phyloP scores from a whole-genome alignment of 2,797 vertebrate genomes.

The Graptemys geographica region DNA sequence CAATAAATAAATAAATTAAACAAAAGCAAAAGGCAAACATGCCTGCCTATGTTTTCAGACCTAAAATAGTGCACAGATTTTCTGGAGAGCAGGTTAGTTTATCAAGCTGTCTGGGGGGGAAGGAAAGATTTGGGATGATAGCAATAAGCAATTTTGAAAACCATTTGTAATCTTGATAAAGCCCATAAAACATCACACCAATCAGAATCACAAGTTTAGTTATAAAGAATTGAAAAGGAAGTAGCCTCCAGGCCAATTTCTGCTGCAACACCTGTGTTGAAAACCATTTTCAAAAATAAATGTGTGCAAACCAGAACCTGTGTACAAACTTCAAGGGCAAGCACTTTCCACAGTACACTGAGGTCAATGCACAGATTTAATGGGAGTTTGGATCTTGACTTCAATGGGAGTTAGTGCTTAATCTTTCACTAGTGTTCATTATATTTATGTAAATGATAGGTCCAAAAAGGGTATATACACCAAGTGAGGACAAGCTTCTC shows the following conservation, averaged over 20 bases:
- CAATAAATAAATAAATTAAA: not conserved
- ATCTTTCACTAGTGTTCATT: rapidly evolving
- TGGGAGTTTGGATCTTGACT: not conserved
- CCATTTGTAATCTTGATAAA: not conserved
- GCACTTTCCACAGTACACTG: not conserved
- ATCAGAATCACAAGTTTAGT: not conserved
- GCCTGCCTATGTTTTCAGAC: not conserved
- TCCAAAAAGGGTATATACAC: rapidly evolving
- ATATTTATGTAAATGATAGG: rapidly evolving
- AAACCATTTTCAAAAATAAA: not conserved
- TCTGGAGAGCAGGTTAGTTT: not conserved
- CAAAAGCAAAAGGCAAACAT: not conserved
- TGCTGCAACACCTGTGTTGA: not conserved
- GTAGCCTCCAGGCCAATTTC: not conserved
- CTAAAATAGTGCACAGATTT: not conserved
- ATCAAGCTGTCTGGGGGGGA: not conserved
- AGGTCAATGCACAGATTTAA: not conserved
- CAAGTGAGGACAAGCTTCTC: not conserved
- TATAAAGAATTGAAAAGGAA: not conserved
- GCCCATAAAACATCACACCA: not conserved
- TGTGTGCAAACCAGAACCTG: not conserved
- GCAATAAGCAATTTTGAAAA: not conserved
- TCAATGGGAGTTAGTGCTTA: not conserved
- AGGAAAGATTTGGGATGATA: not conserved
- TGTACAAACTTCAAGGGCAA: not conserved